Evolutionary conservation across 2,888 invertebrate species (phyloP), one percentile per base, ranked within the genome.

Genomic region (Atrina japonica): DNA sequence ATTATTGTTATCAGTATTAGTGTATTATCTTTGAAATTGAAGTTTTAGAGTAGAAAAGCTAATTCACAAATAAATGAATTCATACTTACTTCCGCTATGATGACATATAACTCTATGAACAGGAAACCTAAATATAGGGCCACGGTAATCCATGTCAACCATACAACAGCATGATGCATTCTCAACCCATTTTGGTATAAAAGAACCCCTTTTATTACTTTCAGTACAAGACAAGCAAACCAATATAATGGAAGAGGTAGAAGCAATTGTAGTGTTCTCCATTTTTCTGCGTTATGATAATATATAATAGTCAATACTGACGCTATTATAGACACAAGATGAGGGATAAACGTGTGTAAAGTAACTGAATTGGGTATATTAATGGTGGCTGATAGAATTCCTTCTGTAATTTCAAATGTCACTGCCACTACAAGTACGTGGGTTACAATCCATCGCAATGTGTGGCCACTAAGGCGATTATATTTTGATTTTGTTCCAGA

Each of bases 221-320:
- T 87, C 9, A 86, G 70, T 11, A 78, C 77, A 25, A 84, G 63
- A 7, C 84, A 74, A 35, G 80, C 67, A 0, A 81, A 64, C 89
- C 89, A 89, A 65, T 88, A 89, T 18, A 81, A 71, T n/a, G 84
- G 72, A 50, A 88, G 69, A 5, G 86, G 74, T 16, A 88, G 68
- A 9, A 89, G 78, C 69, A 87, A 88, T 63, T 83, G 73, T 2
- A 88, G 88, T 0, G 88, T 88, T 69, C 88, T 88, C 88, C 88
- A 88, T 78, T 85, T 83, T 76, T 89, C 89, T 21, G 88, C 84
- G 71, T 86, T 87, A 72, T 89, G 89, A 69, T 88, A 89, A 67
- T 83, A 87, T 14, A 86, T 72, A 41, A 87, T 81, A 45, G 84
- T 81, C 14, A 86, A 70, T 16, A 87, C 49, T 14, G 85, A 80